Evolutionary conservation across 2,888 invertebrate species (phyloP), one percentile per base, ranked within the genome.

Genomic region (Mayetiola destructor): DNA sequence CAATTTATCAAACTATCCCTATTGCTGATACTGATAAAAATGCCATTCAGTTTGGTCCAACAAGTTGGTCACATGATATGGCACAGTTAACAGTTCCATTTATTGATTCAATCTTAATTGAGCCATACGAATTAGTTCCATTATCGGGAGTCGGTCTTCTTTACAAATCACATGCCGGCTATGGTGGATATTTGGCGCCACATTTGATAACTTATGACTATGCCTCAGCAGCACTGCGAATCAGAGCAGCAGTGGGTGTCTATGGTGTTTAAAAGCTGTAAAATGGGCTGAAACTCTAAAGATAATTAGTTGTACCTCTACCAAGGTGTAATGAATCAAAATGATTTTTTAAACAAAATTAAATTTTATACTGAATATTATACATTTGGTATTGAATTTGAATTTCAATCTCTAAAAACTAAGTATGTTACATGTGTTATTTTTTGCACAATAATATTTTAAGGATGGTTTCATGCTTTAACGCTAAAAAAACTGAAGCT

Each of bases 1-100:
- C 61, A 2, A n/a, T 55, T 18, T 59, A 58, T 2, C 63, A 64
- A 3, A 63, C 69, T 3, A 32, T 63, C 18, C 69, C 71, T 1
- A 70, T 73, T 57, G 70, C 73, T 0, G 61, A 61, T 23, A 59
- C 68, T 1, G 73, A 76, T 61, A n/a, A 4, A 2, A 72, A 74
- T 58, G 78, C 69, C 62, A 48, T 78, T n/a, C 67, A 72, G 57
- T 78, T 79, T 61, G 71, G 69, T 2, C 70, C 76, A 29, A 75
- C 76, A 0, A 76, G 76, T 63, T 64, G 75, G 1, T 68, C 69
- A 4, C 69, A 69, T 37, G 79, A 80, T 63, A 77, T 73, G 1
- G 76, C 74, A 1, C 80, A 80, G 65, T 76, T 74, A 27, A 78
- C 78, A 1, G 69, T 79, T 37, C 78, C 79, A 12, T 79, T 75